Percentiles rank a stretch among this genome's conserved stretches.
These are phyloP conservation scores for Eupleurogrammus muticus DNA, from an alignment of 2,797 vertebrate species.

Conservation along the genomic window DNA sequence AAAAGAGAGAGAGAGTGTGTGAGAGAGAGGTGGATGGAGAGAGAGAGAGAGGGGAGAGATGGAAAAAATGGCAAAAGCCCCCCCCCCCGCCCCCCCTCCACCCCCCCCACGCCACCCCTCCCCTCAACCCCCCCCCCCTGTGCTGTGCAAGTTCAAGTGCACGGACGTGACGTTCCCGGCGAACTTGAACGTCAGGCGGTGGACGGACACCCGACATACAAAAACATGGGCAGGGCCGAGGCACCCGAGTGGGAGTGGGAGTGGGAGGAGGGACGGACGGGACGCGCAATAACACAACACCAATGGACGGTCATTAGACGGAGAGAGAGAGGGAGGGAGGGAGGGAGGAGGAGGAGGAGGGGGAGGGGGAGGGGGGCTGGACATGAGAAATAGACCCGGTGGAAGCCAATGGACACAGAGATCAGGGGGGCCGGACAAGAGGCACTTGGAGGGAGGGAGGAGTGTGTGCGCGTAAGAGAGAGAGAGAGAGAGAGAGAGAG, in stretches of 20 bases:
- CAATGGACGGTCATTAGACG: slow-evolving; percentile 98
- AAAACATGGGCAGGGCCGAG: slow-evolving; percentile 98
- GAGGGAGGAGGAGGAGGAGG: slow-evolving; percentile 55
- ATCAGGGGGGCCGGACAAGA: slow-evolving; percentile 89
- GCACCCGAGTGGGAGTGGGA: slow-evolving; percentile 91
- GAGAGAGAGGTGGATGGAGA: slow-evolving; percentile 73
- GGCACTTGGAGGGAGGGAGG: slow-evolving; percentile 75
- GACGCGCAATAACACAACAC: slow-evolving; percentile 93
- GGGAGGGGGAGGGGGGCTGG: slow-evolving; percentile 84
- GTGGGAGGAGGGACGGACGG: slow-evolving; percentile 91
- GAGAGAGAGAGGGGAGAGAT: slow-evolving; percentile 85
- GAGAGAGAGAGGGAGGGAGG: slow-evolving; percentile 61
- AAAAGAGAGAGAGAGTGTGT: slow-evolving; percentile 73
- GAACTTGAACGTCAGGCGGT: slow-evolving; percentile 99
- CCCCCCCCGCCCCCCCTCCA: slow-evolving; percentile 88
- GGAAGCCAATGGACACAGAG: slow-evolving; percentile 96
- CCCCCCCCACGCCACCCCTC: slow-evolving; percentile 91
- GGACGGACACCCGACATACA: slow-evolving; percentile 98
- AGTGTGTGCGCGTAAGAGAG: slow-evolving; percentile 52
- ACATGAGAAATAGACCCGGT: slow-evolving; percentile 94
- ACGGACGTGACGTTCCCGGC: slow-evolving; percentile 99
- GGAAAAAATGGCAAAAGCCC: slow-evolving; percentile 98
- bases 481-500: slow-evolving; percentile 27
- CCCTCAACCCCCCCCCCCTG: slow-evolving; percentile 88
- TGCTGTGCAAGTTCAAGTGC: slow-evolving; percentile 99